Evolutionary conservation across 2,113 vertebrate species (phyloP), one percentile per base, ranked within the genome.

Genomic region (Megaceryle maxima): DNA sequence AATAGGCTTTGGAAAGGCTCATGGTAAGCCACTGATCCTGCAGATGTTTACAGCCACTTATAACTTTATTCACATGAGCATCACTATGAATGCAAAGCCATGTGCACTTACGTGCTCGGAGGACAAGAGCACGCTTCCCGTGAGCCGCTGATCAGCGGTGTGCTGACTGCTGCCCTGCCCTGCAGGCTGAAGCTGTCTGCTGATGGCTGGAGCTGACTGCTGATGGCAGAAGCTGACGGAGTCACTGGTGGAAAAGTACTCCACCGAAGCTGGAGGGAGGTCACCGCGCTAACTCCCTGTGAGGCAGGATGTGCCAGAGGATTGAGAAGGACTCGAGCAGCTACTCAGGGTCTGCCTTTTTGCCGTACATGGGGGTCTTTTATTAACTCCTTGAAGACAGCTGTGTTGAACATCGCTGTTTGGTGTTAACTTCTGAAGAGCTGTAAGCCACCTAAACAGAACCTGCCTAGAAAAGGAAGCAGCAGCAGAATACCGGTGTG

Each of bases 141-240:
- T 39, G 73, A 89, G 69, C 91, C 0, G 4, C 82, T 85, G 35
- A 1, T 68, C 90, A 68, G 59, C 7, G 1, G 59, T 2, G 13
- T 35, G 48, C 57, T 87, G 68, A 55, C 5, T 29, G 67, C 85
- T 88, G 55, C 78, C 67, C 43, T 85, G 88, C 53, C 33, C 62
- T 21, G 76, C 67, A 53, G 87, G 86, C 77, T 81, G 68, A 73
- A 81, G 80, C 86, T 94, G 94, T 62, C 87, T 91, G 83, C 76
- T 95, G 91, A 72, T 92, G 87, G 86, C 77, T 81, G 68, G 75
- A 81, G 80, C 86, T 94, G 94, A 62, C 87, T 91, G 83, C 76
- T 95, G 91, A 75, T 92, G 94, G 95, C 74, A 87, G 92, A 93
- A 96, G 92, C 93, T 94, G 91, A 95, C 92, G 72, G 92, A 92